A percentile compares a stretch with the other conserved stretches of the same genome.
Evolutionary conservation across 2,113 vertebrate species (phyloP).

Genomic region (Aegithalos caudatus): DNA sequence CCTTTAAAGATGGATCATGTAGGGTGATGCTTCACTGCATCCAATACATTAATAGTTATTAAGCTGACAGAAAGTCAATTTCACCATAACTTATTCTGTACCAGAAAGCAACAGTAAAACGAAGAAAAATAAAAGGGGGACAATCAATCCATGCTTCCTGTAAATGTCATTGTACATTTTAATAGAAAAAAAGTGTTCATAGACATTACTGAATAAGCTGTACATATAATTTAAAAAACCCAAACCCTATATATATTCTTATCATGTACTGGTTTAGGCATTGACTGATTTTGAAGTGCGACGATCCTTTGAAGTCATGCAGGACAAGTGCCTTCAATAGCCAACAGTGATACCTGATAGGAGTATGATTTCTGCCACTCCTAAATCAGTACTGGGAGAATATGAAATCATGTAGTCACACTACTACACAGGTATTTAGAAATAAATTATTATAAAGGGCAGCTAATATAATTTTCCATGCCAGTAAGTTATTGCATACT

Average conservation of each 20-base stretch:
- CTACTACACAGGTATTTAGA: neutral
- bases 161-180: slow-evolving; percentile 2
- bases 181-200: neutral
- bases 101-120: slow-evolving; percentile 48
- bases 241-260: neutral
- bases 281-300: neutral
- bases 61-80: slow-evolving; percentile 74
- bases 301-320: neutral
- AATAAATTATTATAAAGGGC: neutral
- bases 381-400: neutral
- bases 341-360: neutral
- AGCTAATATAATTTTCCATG: neutral
- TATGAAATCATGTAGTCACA: neutral
- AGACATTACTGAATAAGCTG: neutral
- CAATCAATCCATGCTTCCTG: neutral
- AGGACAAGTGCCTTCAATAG: neutral
- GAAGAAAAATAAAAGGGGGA: neutral
- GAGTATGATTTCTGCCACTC: neutral
- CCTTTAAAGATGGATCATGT: slow-evolving; percentile 68
- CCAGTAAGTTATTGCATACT: neutral
- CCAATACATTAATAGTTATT: slow-evolving; percentile 75
- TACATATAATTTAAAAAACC: neutral
- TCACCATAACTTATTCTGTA: slow-evolving; percentile 56
- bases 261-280: neutral
- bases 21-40: slow-evolving; percentile 47